Evolutionary conservation across 2,888 invertebrate species (phyloP).

Genomic region (Tridacna crocea): DNA sequence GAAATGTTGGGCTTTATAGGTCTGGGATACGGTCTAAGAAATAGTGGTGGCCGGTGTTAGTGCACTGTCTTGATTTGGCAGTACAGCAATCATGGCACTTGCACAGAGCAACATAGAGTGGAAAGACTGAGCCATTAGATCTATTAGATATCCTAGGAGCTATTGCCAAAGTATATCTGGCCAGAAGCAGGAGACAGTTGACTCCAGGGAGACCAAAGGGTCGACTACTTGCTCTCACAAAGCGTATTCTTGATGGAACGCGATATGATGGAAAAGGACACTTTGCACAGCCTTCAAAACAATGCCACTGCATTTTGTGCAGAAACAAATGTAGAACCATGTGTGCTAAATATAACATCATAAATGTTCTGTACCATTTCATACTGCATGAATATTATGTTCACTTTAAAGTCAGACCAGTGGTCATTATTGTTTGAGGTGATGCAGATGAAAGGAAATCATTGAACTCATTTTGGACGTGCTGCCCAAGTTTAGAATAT

Average conservation of each 20-base stretch:
- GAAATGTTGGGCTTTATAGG: no score
- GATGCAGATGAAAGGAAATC: no score
- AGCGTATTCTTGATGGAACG: neutral
- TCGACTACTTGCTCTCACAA: neutral
- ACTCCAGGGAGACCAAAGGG: neutral
- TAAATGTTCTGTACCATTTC: no score
- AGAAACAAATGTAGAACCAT: neutral
- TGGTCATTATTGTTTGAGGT: no score
- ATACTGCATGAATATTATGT: no score
- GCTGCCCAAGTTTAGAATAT: no score
- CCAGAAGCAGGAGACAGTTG: neutral
- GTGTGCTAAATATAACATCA: no score
- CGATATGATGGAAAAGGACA: neutral
- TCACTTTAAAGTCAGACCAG: no score
- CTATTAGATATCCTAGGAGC: neutral
- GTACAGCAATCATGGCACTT: slow-evolving; percentile 14
- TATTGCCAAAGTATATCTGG: slow-evolving; percentile 1
- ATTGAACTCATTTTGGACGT: no score
- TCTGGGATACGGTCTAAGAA: no score
- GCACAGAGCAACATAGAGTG: neutral
- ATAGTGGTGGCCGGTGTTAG: no score
- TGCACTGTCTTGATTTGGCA: neutral
- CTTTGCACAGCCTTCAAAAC: neutral
- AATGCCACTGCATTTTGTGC: neutral
- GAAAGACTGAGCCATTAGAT: neutral